phyloP scores from a whole-genome alignment of 2,797 vertebrate species.

The Tapera naevia region DNA sequence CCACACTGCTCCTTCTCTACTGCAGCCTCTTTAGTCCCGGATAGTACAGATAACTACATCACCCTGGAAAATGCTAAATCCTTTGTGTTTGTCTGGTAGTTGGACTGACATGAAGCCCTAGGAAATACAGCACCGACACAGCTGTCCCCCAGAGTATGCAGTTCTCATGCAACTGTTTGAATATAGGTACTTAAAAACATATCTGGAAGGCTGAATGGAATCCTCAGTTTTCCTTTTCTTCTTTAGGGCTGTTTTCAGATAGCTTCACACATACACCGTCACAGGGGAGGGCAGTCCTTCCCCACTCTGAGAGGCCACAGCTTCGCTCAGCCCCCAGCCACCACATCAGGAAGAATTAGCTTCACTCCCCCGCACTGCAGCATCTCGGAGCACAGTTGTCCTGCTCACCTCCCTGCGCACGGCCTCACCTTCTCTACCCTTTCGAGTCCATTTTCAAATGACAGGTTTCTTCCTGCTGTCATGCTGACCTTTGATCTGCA shows the following conservation, averaged over 20 bases:
- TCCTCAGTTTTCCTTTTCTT: background rate
- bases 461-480: background rate
- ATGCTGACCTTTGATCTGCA: background rate
- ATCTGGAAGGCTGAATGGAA: background rate
- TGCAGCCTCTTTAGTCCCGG: background rate
- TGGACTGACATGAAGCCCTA: background rate
- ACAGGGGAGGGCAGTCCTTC: background rate
- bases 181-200: background rate
- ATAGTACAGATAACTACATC: accelerated
- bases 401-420: background rate
- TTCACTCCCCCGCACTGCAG: background rate
- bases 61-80: background rate
- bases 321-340: background rate
- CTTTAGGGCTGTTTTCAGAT: background rate
- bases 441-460: background rate
- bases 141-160: background rate
- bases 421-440: background rate
- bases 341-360: background rate
- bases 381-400: accelerated
- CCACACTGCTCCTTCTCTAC: background rate
- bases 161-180: background rate
- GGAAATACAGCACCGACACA: background rate
- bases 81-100: background rate
- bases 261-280: background rate
- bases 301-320: background rate